These are phyloP conservation scores for Smittia sp. DNA, from an alignment of 2,888 invertebrate species.

Conservation along the genomic window DNA sequence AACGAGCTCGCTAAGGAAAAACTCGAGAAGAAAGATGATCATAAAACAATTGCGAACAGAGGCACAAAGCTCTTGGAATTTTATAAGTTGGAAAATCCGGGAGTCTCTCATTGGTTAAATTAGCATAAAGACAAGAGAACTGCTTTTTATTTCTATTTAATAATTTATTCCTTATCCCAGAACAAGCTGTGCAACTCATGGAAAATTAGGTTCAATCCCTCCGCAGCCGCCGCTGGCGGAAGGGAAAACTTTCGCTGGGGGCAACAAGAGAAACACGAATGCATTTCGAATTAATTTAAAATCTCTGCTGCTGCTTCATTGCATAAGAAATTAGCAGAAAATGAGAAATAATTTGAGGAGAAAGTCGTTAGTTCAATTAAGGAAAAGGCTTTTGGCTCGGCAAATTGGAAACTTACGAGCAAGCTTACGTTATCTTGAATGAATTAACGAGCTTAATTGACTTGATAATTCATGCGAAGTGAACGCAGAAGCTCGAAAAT, in stretches of 20 bases:
- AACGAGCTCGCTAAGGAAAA: background rate
- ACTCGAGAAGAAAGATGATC: background rate
- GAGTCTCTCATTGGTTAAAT: background rate
- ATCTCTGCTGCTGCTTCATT: background rate
- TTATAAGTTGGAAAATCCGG: constrained; percentile 4
- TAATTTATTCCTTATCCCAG: background rate
- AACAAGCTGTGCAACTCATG: constrained; percentile 8
- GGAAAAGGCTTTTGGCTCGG: no score
- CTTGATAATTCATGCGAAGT: no score
- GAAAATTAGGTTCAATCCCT: background rate
- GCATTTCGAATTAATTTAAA: constrained; percentile 12
- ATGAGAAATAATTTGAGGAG: no score
- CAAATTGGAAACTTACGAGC: no score
- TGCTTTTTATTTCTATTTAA: background rate
- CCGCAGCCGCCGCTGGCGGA: background rate
- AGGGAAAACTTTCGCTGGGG: background rate
- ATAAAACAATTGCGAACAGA: constrained; percentile 5
- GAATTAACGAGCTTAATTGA: no score
- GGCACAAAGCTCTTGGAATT: background rate
- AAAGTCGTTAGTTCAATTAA: no score
- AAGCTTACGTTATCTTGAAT: no score
- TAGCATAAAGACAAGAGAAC: background rate
- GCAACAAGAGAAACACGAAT: background rate
- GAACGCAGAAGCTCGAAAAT: no score
- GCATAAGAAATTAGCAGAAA: background rate